A percentile compares a stretch with the other conserved stretches of the same genome.
Evolutionary conservation across 2,888 invertebrate genomes (phyloP).

Genomic region (Phorcus lineatus): DNA sequence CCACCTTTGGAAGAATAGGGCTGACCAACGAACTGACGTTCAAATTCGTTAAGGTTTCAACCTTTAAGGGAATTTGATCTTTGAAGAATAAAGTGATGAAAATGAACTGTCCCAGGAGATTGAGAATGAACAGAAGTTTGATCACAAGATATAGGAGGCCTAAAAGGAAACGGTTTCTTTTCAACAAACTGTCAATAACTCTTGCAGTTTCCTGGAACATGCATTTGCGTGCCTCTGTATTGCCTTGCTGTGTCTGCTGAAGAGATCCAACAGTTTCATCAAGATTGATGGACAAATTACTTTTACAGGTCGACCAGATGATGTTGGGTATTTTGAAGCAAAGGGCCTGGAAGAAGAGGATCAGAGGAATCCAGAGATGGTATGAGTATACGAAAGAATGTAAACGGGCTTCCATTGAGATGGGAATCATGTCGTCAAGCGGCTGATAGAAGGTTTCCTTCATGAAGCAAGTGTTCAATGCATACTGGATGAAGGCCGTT

Average conservation of each 20-base stretch:
- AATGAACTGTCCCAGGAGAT: not conserved
- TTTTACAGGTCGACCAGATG: not conserved
- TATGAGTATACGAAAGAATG: not conserved
- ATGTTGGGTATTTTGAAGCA: slow-evolving; percentile 8
- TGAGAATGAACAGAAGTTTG: not conserved
- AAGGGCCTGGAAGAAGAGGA: slow-evolving; percentile 2
- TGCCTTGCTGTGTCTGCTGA: not conserved
- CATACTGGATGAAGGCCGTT: not conserved
- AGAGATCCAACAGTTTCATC: not conserved
- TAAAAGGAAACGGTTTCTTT: not conserved
- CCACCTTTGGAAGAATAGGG: not conserved
- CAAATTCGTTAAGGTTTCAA: not conserved
- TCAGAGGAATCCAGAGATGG: slow-evolving; percentile 6
- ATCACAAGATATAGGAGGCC: not conserved
- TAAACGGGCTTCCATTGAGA: too few species aligned
- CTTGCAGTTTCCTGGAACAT: not conserved
- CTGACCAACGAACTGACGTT: not conserved
- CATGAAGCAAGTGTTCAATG: not conserved
- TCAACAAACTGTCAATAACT: not conserved
- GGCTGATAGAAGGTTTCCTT: not conserved
- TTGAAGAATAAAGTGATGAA: not conserved
- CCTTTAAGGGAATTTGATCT: not conserved
- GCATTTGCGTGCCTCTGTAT: not conserved
- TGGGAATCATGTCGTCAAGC: too few species aligned
- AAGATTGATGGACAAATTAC: not conserved